Evolutionary conservation across 2,113 vertebrate genomes (phyloP), one percentile per base, ranked within the genome.

Genomic region (Vulpes vulpes): DNA sequence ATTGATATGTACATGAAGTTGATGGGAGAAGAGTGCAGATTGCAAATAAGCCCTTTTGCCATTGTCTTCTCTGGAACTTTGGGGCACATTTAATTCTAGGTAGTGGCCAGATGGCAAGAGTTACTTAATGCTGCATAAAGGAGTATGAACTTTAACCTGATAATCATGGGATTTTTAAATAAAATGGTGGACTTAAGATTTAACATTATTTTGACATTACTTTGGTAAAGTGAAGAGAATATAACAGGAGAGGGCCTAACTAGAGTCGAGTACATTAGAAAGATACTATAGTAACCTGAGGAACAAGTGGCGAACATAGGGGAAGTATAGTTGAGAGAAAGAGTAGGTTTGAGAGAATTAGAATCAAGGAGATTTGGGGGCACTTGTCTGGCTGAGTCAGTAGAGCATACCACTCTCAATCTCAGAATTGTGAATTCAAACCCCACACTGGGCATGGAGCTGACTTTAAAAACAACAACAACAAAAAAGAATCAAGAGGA

Each of bases 71-170:
- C 51, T 73, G 38, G 35, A 71, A 23, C 19, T 19, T 19, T 57
- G 19, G 53, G 65, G 60, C n/a, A 73, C n/a, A 14, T 71, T 80
- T 81, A 67, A 25, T 84, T 73, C 43, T 74, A 78, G 67, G n/a
- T 3, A 92, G 59, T 82, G 69, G 30, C 49, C n/a, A 74, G 62
- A 65, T 60, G 51, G 64, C 8, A 82, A 51, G 69, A 80, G 22
- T 74, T 95, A 79, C 9, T 86, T 96, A 73, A 32, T 89, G 57
- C 80, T 90, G 92, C 80, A 84, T 89, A 87, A 64, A 84, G 51
- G 30, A 32, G 1, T 80, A 55, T 91, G 27, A 82, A 82, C 7
- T 71, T 96, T 69, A 92, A 57, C 64, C 32, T 95, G 60, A 73
- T 79, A 59, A 64, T 80, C 9, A 62, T 64, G 51, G 55, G 27